These are phyloP conservation scores for Leptobrachium leishanense DNA, from an alignment of 2,113 vertebrate genomes.

Conservation along the genomic window DNA sequence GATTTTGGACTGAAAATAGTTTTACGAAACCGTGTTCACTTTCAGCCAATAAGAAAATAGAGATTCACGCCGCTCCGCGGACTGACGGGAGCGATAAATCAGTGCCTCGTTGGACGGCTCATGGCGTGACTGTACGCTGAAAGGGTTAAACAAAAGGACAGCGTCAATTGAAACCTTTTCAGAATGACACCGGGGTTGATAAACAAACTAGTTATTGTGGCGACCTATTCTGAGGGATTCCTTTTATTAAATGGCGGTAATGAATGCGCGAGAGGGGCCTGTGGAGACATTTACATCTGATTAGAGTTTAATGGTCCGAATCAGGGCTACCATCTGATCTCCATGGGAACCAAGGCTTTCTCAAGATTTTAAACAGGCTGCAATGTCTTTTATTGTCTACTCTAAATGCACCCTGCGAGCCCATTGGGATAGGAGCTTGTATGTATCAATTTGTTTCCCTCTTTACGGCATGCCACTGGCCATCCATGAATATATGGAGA, in stretches of 20 bases:
- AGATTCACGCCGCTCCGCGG: slow-evolving; percentile 52
- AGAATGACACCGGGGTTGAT: slow-evolving; percentile 85
- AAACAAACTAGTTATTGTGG: slow-evolving; percentile 91
- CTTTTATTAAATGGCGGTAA: slow-evolving; percentile 49
- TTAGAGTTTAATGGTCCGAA: slow-evolving; percentile 87
- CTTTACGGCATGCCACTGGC: slow-evolving; percentile 65
- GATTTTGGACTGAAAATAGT: no score
- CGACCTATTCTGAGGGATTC: slow-evolving; percentile 67
- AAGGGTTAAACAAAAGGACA: slow-evolving; percentile 42
- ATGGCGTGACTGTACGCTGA: slow-evolving; percentile 67
- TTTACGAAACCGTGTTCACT: neutral
- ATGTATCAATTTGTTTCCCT: slow-evolving; percentile 97
- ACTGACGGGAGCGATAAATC: slow-evolving; percentile 83
- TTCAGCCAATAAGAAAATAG: slow-evolving; percentile 3
- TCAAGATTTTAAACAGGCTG: slow-evolving; percentile 86
- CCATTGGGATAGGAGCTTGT: slow-evolving; percentile 73
- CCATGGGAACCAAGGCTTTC: slow-evolving; percentile 81
- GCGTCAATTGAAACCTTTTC: slow-evolving; percentile 82
- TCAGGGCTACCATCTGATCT: slow-evolving; percentile 70
- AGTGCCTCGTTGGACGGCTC: slow-evolving; percentile 77
- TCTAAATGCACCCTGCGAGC: slow-evolving; percentile 76
- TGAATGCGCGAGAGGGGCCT: slow-evolving; percentile 59
- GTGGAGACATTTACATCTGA: slow-evolving; percentile 84
- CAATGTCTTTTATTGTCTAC: slow-evolving; percentile 84
- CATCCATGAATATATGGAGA: slow-evolving; percentile 85